Conservation (phyloP, 2,888 invertebrate species). For the Eupeodes luniger region DNA sequence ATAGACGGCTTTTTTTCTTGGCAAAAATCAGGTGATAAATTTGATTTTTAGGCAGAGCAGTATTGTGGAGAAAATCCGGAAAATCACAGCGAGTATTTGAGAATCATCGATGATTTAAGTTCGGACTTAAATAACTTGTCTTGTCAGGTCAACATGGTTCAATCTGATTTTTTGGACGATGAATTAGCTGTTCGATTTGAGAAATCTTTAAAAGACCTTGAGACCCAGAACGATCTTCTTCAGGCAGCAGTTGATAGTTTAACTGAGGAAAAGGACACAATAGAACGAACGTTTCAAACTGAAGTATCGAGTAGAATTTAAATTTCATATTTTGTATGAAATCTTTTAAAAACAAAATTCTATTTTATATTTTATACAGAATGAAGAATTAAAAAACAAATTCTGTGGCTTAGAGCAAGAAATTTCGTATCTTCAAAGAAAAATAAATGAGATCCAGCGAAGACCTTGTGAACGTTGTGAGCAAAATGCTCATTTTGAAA, state of each 20-base stretch:
- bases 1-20: not conserved
- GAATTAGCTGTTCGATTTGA: constrained; percentile 72
- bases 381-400: constrained; percentile 77
- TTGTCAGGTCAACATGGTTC: constrained; percentile 80
- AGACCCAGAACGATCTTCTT: constrained; percentile 79
- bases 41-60: constrained; percentile 73
- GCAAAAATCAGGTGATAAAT: not conserved
- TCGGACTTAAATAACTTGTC: constrained; percentile 81
- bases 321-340: not conserved
- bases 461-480: constrained; percentile 58
- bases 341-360: not conserved
- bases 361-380: constrained; percentile 77
- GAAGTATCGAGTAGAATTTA: constrained; percentile 11
- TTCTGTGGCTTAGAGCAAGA: constrained; percentile 27
- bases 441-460: constrained; percentile 69
- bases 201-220: constrained; percentile 78
- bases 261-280: constrained; percentile 44
- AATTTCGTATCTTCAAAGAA: not conserved
- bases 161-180: constrained; percentile 77
- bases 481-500: constrained; percentile 33
- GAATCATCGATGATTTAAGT: constrained; percentile 82
- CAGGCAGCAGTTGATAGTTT: constrained; percentile 78
- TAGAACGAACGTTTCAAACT: constrained; percentile 45
- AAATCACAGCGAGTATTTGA: constrained; percentile 81
- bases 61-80: constrained; percentile 76